Base-by-base conservation (phyloP, 2,888 invertebrate species). In the Cabera pusaria region DNA sequence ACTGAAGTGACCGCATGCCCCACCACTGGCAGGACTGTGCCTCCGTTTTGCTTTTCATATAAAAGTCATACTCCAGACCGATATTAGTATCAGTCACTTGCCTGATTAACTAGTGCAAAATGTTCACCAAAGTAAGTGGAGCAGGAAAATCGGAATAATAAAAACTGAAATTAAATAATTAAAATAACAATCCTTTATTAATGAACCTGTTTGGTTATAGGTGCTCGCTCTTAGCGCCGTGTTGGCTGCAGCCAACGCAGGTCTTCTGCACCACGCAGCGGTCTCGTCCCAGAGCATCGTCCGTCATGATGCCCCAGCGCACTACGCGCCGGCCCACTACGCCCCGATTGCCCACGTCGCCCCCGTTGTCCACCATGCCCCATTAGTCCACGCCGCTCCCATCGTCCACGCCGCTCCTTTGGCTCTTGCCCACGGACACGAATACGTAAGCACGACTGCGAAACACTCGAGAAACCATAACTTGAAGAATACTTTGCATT, bases 31-130 rank as follows among this genome's bases (percentile, higher is more conserved):
- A 78, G 85, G 82, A 79, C 75, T 52, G 67, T 63, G 68, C 61
- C 77, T 82, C 77, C 76, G 83, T 80, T 84, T 82, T 81, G 80
- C 81, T 83, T 86, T 86, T 84, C 79, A 85, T 88, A 88, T 88
- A 88, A 83, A 88, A 88, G 86, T 82, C 80, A 69, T 71, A 72
- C 68, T 66, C 67, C 66, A 64, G 56, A 18, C 65, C 80, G 76
- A 83, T 85, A 85, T 81, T 82, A 64, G 76, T 87, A 88, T 88
- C 88, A 88, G 83, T 88, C 84, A 84, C 77, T 78, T 80, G 78
- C 71, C 72, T 78, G 80, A 78, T 82, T 86, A 84, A 71, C 74
- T 74, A 75, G 77, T 72, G 81, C 84, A 88, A 86, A 83, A 88
- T 88, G 88, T 87, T 88, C 77, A 76, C 83, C 64, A 88, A 88